Percentiles rank a stretch among this genome's conserved stretches.
Evolutionary conservation across 1,140 invertebrate species (phyloP).

Genomic region (Eumeta japonica): DNA sequence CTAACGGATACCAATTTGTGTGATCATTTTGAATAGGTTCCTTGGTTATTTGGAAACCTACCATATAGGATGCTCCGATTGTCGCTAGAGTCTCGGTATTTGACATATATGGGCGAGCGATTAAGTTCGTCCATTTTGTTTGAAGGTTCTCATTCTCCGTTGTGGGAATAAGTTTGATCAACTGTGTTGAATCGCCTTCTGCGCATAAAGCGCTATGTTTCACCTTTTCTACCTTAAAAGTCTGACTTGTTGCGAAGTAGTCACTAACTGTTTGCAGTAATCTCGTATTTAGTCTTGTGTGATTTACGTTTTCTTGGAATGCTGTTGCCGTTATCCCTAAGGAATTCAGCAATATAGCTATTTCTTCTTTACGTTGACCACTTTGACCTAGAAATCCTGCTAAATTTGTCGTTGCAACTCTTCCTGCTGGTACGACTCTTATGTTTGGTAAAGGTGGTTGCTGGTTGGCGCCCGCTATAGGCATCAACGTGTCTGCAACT

Average conservation of each 20-base stretch:
- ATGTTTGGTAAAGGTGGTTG: not conserved
- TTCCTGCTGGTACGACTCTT: not conserved
- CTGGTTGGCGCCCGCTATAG: not conserved
- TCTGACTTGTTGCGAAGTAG: not conserved
- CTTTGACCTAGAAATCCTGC: not conserved
- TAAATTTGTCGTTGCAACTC: not conserved
- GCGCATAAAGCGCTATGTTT: not conserved
- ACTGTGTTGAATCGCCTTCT: not conserved
- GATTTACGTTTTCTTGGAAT: not conserved
- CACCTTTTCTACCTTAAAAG: not conserved
- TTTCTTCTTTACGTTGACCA: not conserved
- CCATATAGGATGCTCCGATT: not conserved
- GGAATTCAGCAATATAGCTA: not conserved
- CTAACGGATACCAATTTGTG: not conserved
- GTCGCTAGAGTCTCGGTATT: not conserved
- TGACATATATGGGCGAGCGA: not conserved
- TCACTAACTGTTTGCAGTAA: not conserved
- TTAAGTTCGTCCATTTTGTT: constrained; percentile 1
- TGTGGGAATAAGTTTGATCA: not conserved
- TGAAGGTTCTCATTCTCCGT: not conserved
- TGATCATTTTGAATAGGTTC: not conserved
- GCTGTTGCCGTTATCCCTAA: not conserved
- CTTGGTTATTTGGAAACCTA: not conserved
- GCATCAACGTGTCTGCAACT: not conserved
- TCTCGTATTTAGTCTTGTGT: not conserved